Base-by-base conservation (phyloP, 2,888 invertebrate species). In the Caenorhabditis sp. region DNA sequence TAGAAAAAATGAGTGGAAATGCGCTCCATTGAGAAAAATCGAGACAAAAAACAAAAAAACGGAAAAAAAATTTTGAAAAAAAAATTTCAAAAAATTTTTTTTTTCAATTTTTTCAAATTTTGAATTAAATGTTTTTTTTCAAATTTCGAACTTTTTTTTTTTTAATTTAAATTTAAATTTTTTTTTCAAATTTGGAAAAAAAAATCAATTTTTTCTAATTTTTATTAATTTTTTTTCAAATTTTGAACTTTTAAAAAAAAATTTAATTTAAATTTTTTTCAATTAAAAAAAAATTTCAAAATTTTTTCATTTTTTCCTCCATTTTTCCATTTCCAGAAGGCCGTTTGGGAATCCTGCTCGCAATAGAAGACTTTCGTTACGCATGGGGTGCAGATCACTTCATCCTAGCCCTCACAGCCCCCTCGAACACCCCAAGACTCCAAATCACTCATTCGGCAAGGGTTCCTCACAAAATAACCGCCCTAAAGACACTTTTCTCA, bases 281-380 rank as follows among this genome's bases (percentile, higher is more conserved):
- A n/a, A n/a, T n/a, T n/a, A n/a, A n/a, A n/a, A n/a, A n/a, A n/a
- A n/a, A n/a, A n/a, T n/a, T n/a, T n/a, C n/a, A 40, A 40, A 32
- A 32, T 32, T 32, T 9, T 32, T 9, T 32, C 4, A 6, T 32
- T 11, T n/a, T n/a, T n/a, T n/a, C n/a, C n/a, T n/a, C n/a, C n/a
- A n/a, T n/a, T n/a, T n/a, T n/a, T n/a, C n/a, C n/a, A n/a, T 47
- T 70, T 71, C 2, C 55, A 79, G 80, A 80, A 44, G 70, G 70
- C 2, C 26, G 55, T 15, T 26, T 76, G 11, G 80, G 80, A 44
- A 47, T 80, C 18, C 55, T 80, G 9, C 69, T 80, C 8, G 74
- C 28, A 2, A 47, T 68, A 2, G 4, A 72, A 8, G 80, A 80
- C 28, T 26, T 55, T 22, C 44, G 20, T 5, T 18, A 24, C 51